A percentile compares a stretch with the other conserved stretches of the same genome.
These are phyloP conservation scores for Amia ocellicauda DNA, from an alignment of 2,113 vertebrate genomes.

Conservation along the genomic window DNA sequence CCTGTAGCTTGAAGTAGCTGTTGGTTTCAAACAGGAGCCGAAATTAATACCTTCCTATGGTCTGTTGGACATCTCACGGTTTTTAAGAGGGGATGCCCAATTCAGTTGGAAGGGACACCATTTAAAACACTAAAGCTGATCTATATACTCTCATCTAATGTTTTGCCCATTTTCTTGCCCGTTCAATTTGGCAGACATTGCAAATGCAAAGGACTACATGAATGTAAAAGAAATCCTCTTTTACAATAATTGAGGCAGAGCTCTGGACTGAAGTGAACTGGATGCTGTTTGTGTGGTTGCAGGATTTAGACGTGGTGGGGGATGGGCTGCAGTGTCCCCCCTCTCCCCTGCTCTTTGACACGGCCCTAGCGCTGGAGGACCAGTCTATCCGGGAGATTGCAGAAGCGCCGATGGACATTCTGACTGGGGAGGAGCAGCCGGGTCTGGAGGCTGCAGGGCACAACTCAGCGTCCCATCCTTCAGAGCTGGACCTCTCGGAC, in stretches of 20 bases:
- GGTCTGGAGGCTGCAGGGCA: slow-evolving; percentile 48
- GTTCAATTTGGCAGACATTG: no score
- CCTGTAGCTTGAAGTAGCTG: fast-evolving
- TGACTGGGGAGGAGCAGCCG: slow-evolving; percentile 64
- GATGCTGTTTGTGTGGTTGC: slow-evolving; percentile 8
- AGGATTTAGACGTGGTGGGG: slow-evolving; percentile 95
- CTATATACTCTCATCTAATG: no score
- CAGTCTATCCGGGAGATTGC: slow-evolving; percentile 76
- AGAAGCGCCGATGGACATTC: slow-evolving; percentile 76
- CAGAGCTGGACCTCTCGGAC: slow-evolving; percentile 50
- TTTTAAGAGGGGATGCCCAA: slow-evolving; percentile 48
- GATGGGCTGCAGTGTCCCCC: slow-evolving; percentile 90
- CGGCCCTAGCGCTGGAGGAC: slow-evolving; percentile 77
- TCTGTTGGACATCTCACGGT: slow-evolving; percentile 72
- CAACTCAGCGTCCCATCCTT: not conserved
- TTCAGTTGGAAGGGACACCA: slow-evolving; percentile 69
- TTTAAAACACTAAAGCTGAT: slow-evolving; percentile 8
- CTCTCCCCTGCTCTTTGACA: slow-evolving; percentile 89
- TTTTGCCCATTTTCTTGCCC: no score
- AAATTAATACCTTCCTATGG: slow-evolving; percentile 73
- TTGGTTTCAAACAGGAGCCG: slow-evolving; percentile 62
- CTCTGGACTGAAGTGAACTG: no score
- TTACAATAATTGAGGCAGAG: no score
- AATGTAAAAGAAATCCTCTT: no score
- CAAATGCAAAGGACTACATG: no score